Evolutionary conservation across 2,888 invertebrate species (phyloP), one percentile per base, ranked within the genome.

Genomic region (Lissocephala sabroskyi): DNA sequence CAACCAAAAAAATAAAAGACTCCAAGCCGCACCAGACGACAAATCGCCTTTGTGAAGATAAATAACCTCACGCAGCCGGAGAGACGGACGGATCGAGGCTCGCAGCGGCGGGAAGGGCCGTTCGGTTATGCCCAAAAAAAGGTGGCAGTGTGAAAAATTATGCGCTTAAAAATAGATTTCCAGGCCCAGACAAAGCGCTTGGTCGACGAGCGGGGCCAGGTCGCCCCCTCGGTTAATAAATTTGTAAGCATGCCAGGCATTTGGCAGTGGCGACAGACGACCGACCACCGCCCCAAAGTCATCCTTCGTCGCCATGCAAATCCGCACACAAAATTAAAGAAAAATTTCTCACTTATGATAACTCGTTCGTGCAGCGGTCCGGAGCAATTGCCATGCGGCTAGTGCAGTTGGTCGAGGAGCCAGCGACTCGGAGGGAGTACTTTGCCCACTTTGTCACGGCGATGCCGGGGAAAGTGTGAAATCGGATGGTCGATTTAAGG

Each of bases 141-240:
- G 56, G 59, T 70, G 66, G 56, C 75, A 63, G 66, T 49, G 55
- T 77, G 59, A 66, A 70, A 70, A 71, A 74, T 71, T 75, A 70
- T 74, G 62, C 62, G 57, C 59, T 59, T 45, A 52, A 59, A 71
- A 71, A 71, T 71, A 71, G 71, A 77, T 74, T 77, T 65, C 61
- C 63, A 58, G 58, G 68, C 52, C 39, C 23, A 23, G 7, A 3
- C 23, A 3, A 23, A 23, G 23, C 7, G 23, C 41, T 16, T 43
- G 48, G 26, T 36, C 33, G 50, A n/a, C n/a, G n/a, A n/a, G n/a
- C n/a, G n/a, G n/a, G n/a, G n/a, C n/a, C n/a, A n/a, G 23, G 23
- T 23, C 23, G 3, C 4, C 23, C 23, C 4, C 23, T 23, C 57
- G 65, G 66, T 70, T 64, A 66, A 77, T 71, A 77, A 59, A 74